Evolutionary conservation across 2,113 vertebrate genomes (phyloP).

Genomic region (Caracal caracal): DNA sequence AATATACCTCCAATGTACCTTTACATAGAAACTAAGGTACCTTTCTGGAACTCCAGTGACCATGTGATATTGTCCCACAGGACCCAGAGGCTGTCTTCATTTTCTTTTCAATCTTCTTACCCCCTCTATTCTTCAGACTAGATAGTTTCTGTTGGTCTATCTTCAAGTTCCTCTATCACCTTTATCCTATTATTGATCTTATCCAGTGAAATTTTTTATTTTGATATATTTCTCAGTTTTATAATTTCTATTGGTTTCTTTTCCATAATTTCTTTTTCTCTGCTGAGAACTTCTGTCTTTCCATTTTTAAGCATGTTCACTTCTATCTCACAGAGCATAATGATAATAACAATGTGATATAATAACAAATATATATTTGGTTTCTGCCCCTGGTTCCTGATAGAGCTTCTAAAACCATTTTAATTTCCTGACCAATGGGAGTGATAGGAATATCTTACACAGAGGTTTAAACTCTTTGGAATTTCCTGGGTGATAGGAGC

Average conservation of each 20-base stretch:
- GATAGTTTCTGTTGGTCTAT: neutral
- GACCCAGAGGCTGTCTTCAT: neutral
- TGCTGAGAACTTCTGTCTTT: neutral
- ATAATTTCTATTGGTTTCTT: neutral
- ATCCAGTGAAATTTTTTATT: neutral
- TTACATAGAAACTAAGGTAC: neutral
- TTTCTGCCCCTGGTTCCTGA: neutral
- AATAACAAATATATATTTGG: neutral
- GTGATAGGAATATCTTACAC: neutral
- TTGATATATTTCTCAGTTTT: neutral
- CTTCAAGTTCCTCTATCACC: neutral
- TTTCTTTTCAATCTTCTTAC: neutral
- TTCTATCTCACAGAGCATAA: neutral
- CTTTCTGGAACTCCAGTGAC: neutral
- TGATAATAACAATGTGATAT: neutral
- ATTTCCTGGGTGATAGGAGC: neutral
- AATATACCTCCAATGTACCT: neutral
- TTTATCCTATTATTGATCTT: neutral
- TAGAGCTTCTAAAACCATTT: neutral
- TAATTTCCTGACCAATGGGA: neutral
- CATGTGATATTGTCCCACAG: neutral
- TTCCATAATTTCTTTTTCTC: neutral
- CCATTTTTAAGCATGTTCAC: neutral
- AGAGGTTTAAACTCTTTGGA: neutral
- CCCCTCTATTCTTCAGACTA: neutral